Evolutionary conservation across 2,797 vertebrate genomes (phyloP).

Genomic region (Alectoris magna): DNA sequence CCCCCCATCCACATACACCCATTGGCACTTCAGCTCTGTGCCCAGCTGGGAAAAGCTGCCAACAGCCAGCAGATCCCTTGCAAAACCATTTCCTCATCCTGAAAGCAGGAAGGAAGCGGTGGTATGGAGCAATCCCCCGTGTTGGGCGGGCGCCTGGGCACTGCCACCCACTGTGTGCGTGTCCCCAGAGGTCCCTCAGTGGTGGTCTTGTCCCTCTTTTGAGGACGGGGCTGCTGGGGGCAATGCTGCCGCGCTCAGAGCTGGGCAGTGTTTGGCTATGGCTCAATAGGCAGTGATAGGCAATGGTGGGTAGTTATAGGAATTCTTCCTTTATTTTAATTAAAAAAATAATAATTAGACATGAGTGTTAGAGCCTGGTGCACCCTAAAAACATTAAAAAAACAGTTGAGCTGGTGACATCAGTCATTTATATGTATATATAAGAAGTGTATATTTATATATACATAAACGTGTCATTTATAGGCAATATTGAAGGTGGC

Average conservation of each 20-base stretch:
- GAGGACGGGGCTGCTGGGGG: neutral
- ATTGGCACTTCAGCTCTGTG: fast-evolving
- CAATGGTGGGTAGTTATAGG: too few relatives aligned
- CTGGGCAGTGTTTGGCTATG: fast-evolving
- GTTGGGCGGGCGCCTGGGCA: neutral
- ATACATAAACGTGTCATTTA: neutral
- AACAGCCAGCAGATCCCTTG: neutral
- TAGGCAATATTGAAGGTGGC: neutral
- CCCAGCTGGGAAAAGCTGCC: fast-evolving
- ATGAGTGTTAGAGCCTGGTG: neutral
- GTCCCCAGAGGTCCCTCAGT: neutral
- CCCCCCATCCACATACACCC: neutral
- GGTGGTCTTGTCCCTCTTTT: neutral
- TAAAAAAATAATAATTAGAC: neutral
- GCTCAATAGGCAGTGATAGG: neutral
- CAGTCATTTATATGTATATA: neutral
- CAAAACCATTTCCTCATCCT: neutral
- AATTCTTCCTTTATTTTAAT: constrained; percentile 29
- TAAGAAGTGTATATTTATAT: neutral
- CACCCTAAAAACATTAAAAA: neutral
- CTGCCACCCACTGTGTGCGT: neutral
- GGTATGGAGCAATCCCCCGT: constrained; percentile 38
- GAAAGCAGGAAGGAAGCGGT: constrained; percentile 58
- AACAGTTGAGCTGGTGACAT: neutral
- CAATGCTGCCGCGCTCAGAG: neutral